Evolutionary conservation across 2,113 vertebrate genomes (phyloP), one percentile per base, ranked within the genome.

Genomic region (Empidonax traillii): DNA sequence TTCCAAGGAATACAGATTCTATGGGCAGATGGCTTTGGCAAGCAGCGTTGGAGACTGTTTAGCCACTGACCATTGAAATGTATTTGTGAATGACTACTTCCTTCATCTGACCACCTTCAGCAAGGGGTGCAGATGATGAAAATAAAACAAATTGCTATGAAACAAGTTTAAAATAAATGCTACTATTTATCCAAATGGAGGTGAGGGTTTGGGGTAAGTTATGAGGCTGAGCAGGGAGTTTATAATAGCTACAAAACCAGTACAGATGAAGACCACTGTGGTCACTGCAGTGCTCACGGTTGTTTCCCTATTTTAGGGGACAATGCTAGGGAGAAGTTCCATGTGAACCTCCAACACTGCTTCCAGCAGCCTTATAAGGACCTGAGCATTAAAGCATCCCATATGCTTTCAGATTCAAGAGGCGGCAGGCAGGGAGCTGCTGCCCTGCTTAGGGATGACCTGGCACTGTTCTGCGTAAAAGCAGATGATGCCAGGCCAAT

Each of bases 31-130:
- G 72, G 82, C 84, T 96, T 97, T 79, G 96, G 93, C 95, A 91
- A 30, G 83, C 61, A 30, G n/a, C 43, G 44, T 3, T 87, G 85
- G 93, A 39, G 84, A 16, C 62, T 44, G 55, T 87, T 88, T 69
- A 93, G 82, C 67, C 5, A 0, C 87, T 94, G 69, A 71, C 96
- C 83, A 65, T 95, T 92, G 85, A 91, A 88, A 85, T 91, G 69
- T 92, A 91, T 95, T 95, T 97, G 92, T 97, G 97, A 97, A 95
- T 96, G 97, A 91, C 83, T 66, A 4, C 75, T 94, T 86, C 94
- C 90, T 94, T 72, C 5, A 0, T 35, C 67, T 0, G 0, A 90
- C 56, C 2, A 1, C n/a, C 20, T 18, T 87, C 41, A 88, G 63
- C 78, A 22, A 47, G 89, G 10, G 3, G 55, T 47, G 63, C 69